phyloP scores from a whole-genome alignment of 1,140 invertebrate species.

The Onthophagus taurus region DNA sequence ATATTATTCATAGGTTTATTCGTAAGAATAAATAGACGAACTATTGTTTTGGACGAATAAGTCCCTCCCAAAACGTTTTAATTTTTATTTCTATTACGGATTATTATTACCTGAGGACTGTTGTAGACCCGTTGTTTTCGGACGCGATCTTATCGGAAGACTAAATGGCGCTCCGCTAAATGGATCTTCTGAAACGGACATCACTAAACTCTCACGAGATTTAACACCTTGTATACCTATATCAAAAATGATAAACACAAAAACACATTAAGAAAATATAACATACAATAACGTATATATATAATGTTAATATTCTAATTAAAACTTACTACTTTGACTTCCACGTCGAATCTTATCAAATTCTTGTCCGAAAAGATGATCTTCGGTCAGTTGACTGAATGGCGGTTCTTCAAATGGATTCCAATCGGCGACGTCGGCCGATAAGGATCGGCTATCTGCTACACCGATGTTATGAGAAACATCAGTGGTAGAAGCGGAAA shows the following conservation, averaged over 20 bases:
- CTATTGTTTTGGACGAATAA: not conserved
- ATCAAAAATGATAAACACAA: slow-evolving; percentile 17
- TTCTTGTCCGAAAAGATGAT: slow-evolving; percentile 78
- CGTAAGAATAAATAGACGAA: not conserved
- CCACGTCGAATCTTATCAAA: slow-evolving; percentile 73
- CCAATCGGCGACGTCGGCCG: slow-evolving; percentile 59
- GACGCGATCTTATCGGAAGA: slow-evolving; percentile 43
- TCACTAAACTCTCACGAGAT: slow-evolving; percentile 64
- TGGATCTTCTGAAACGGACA: slow-evolving; percentile 68
- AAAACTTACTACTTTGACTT: slow-evolving; percentile 66
- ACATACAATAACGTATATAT: not conserved
- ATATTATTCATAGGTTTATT: not conserved
- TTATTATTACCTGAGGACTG: slow-evolving; percentile 36
- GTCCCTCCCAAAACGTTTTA: too few relatives aligned
- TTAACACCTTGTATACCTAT: slow-evolving; percentile 65
- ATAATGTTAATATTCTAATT: not conserved
- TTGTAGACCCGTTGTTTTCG: slow-evolving; percentile 25
- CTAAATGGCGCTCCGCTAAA: slow-evolving; percentile 75
- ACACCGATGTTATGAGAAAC: slow-evolving; percentile 36
- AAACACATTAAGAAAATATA: not conserved
- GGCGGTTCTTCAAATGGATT: slow-evolving; percentile 68
- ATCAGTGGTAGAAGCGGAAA: slow-evolving; percentile 32
- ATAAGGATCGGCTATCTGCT: slow-evolving; percentile 47
- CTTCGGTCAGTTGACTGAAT: slow-evolving; percentile 70
- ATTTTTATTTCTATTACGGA: too few relatives aligned